Base-by-base conservation (phyloP, 2,113 vertebrate species). In the Bucco capensis region DNA sequence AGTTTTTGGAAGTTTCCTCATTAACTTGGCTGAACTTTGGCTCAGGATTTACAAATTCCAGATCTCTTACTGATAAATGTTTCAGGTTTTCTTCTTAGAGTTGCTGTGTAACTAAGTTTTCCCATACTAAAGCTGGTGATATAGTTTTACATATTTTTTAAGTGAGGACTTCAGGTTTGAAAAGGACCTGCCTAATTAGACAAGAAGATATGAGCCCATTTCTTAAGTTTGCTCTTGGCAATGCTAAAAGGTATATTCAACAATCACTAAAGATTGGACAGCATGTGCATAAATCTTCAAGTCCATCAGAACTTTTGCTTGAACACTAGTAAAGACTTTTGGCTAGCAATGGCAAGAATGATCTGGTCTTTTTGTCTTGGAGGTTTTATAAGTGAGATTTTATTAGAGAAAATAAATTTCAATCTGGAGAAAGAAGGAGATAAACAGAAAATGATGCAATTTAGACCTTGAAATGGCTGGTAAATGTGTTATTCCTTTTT, bases 371-470 rank as follows among this genome's bases (percentile, higher is more conserved):
- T 70, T 86, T 67, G 25, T 86, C n/a, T 37, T 50, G 17, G 31
- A 42, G 46, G 16, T 76, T 91, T 84, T 86, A 46, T 88, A 65
- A 65, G 23, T 21, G 61, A 75, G 21, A 8, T 82, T 94, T 89
- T 92, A 79, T 67, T 79, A 50, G 25, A 72, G 33, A 65, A 82
- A 92, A 87, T 92, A 74, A 86, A 89, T 78, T 76, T 82, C 65
- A 57, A 1, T 44, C 57, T 72, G 70, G 81, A 75, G 57, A 90
- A 19, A 70, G 33, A 12, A 71, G 50, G n/a, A 24, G 13, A 78
- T 75, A 92, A 89, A 53, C 9, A 71, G 65, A 9, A 78, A 67
- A 84, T 87, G 33, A 56, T 75, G 40, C 62, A 49, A 31, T 87
- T 89, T 64, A 50, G 69, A 50, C 62, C 62, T 80, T 90, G 69